Conservation (phyloP, 2,113 vertebrate genomes). For the Brevimyrus niger region DNA sequence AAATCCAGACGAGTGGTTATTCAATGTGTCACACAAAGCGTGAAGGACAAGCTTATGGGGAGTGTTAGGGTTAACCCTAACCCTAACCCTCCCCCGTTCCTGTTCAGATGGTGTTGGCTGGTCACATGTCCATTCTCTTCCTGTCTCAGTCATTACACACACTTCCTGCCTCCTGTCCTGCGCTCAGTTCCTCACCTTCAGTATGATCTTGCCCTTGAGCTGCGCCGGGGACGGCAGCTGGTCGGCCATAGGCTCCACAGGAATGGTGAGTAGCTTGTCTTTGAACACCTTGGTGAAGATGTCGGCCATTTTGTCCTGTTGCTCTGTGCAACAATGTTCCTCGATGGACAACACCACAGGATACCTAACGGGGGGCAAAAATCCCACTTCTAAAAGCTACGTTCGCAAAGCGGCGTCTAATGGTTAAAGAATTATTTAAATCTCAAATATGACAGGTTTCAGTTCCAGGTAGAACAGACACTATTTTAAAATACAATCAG, state of each 20-base stretch:
- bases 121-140: background rate
- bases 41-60: background rate
- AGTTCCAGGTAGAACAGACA: background rate
- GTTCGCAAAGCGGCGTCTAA: background rate
- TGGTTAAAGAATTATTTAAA: background rate
- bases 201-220: conserved; percentile 85
- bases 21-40: background rate
- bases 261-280: conserved; percentile 73
- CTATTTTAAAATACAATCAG: background rate
- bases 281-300: conserved; percentile 83
- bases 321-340: conserved; percentile 85
- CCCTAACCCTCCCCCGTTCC: background rate
- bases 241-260: conserved; percentile 80
- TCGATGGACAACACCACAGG: conserved; percentile 91
- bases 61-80: too few species aligned
- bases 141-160: background rate
- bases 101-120: background rate
- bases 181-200: conserved; percentile 67
- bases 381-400: background rate
- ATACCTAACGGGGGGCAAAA: conserved; percentile 58
- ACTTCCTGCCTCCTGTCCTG: background rate
- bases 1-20: background rate
- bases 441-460: background rate
- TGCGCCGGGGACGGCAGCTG: conserved; percentile 90
- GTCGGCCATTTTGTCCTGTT: conserved; percentile 86